Base-by-base conservation (phyloP, 2,113 vertebrate species). In the Sorex fumeus region DNA sequence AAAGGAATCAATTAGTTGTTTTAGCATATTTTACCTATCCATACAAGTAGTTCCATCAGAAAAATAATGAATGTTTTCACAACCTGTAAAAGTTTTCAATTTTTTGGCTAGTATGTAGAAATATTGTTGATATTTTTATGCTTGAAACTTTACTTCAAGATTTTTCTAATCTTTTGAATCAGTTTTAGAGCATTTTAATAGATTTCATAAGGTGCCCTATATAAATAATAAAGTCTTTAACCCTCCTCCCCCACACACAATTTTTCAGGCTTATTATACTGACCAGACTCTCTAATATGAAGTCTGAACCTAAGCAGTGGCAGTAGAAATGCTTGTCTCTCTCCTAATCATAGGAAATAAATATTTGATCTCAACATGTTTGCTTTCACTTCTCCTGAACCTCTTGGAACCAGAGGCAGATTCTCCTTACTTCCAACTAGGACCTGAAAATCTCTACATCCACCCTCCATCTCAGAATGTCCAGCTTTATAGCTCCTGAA, bases 121-220 rank as follows among this genome's bases (percentile, higher is more conserved):
- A 80, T 67, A 66, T 1, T 87, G 16, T 72, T 57, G 2, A 30
- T 83, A 40, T 80, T 87, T 47, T 1, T 57, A 53, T 64, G 28
- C 74, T 80, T 90, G 9, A 84, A 60, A 79, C 86, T 78, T 80
- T 64, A 89, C 30, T 34, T 19, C 83, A 8, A 9, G 72, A 66
- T 1, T 23, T 84, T 87, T 25, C 9, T 89, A 79, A 79, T 47
- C 45, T 50, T 34, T 70, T 40, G 28, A 67, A 36, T 69, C 79
- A 74, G 3, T 83, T 80, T 7, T 71, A 64, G 40, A 15, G 66
- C 15, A 93, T 84, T 92, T 88, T 53, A 72, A 79, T 50, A 66
- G 50, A 57, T 57, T 89, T 8, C 4, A 27, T 36, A 80, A 45
- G 75, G 76, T 84, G 16, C 13, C 66, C 25, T 87, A 25, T 30